Conservation (phyloP, 2,797 vertebrate species). For the Cephalopachus bancanus region DNA sequence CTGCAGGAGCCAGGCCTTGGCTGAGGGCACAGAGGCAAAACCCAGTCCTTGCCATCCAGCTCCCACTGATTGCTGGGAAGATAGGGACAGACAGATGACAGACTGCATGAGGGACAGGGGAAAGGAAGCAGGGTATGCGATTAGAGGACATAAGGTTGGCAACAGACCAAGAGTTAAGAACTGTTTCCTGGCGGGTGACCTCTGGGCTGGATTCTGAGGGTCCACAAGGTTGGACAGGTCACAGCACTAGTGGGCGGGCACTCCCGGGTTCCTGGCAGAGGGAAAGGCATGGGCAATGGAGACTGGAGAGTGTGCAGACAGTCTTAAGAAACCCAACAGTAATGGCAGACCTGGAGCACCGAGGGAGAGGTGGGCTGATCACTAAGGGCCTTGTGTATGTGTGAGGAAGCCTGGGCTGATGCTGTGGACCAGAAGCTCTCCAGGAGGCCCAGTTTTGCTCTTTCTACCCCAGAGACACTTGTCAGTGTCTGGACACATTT, state of each 20-base stretch:
- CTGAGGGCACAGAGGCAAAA: background rate
- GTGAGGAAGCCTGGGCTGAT: background rate
- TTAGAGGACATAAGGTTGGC: background rate
- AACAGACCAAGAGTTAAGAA: background rate
- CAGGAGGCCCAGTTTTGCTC: background rate
- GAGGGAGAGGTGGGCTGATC: background rate
- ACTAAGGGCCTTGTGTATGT: background rate
- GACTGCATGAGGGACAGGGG: background rate
- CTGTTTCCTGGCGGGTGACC: background rate
- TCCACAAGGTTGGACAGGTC: background rate
- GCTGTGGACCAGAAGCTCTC: background rate
- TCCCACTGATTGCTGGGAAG: background rate
- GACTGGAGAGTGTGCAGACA: background rate
- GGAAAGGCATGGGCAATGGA: background rate
- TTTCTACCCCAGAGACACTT: background rate
- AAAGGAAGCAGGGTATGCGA: background rate
- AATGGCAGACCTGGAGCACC: background rate
- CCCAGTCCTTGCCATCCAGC: background rate
- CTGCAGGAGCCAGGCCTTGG: background rate
- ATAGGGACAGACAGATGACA: background rate
- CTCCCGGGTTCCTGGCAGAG: background rate
- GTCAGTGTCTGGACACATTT: slow-evolving; percentile 33
- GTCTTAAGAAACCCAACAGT: background rate
- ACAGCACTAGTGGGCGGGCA: background rate
- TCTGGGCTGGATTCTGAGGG: background rate